Evolutionary conservation across 2,888 invertebrate species (phyloP).

Genomic region (Callyntrura sp.): DNA sequence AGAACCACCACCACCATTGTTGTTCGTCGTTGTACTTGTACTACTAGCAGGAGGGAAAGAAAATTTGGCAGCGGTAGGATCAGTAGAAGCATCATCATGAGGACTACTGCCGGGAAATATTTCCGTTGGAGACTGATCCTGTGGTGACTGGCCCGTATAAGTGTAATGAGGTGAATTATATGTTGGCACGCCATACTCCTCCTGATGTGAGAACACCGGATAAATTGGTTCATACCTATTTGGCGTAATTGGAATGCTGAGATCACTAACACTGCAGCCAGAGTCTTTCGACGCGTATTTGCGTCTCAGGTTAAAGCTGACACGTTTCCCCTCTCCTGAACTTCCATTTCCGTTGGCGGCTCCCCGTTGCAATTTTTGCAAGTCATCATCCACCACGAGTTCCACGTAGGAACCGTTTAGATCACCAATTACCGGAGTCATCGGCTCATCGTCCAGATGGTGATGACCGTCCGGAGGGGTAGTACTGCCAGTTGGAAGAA

Average conservation of each 20-base stretch:
- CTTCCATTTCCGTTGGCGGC: slow-evolving; percentile 15
- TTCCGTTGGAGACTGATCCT: slow-evolving; percentile 78
- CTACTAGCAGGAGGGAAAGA: slow-evolving; percentile 70
- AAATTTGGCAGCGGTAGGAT: slow-evolving; percentile 63
- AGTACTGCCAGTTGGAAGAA: slow-evolving; percentile 63
- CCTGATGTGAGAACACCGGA: slow-evolving; percentile 83
- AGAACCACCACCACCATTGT: slow-evolving; percentile 45
- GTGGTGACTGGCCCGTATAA: slow-evolving; percentile 82
- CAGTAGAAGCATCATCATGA: slow-evolving; percentile 38
- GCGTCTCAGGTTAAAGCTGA: slow-evolving; percentile 81
- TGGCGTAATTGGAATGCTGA: slow-evolving; percentile 78
- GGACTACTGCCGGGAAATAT: slow-evolving; percentile 57
- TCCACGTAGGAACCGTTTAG: slow-evolving; percentile 68
- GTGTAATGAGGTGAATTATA: slow-evolving; percentile 82
- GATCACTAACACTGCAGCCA: slow-evolving; percentile 80
- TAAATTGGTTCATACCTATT: slow-evolving; percentile 82
- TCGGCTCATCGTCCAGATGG: slow-evolving; percentile 62
- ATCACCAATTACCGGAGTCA: slow-evolving; percentile 69
- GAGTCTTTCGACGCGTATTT: slow-evolving; percentile 82
- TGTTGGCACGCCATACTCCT: slow-evolving; percentile 83
- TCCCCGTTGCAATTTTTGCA: slow-evolving; percentile 1
- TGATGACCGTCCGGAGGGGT: slow-evolving; percentile 60
- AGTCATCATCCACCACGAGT: slow-evolving; percentile 47
- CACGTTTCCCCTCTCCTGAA: slow-evolving; percentile 79
- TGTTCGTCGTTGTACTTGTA: slow-evolving; percentile 30